Base-by-base conservation (phyloP, 2,888 invertebrate genomes). In the Anodontia alba region DNA sequence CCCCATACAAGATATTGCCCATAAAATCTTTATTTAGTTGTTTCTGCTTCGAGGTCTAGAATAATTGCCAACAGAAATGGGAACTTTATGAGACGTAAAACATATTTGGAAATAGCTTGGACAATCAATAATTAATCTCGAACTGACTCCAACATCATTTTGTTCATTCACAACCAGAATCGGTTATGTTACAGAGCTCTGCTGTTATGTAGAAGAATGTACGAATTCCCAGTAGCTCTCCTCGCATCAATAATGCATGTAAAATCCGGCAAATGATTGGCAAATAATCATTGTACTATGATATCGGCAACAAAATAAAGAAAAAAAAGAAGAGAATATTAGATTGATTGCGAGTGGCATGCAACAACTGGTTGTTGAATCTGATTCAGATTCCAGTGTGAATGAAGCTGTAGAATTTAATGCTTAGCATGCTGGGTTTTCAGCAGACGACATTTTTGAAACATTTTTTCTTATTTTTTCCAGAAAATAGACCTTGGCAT, bases 101-200 rank as follows among this genome's bases (percentile, higher is more conserved):
- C 76, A 79, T 82, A 82, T 79, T 82, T 75, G 51, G 51, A 54
- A 74, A 46, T 51, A 70, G 67, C 62, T 57, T 73, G 69, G 57
- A 76, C 72, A 78, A 82, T 82, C 82, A 82, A 82, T 82, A 82
- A 76, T 73, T 82, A 82, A 82, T 82, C 82, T 76, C 36, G 36
- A 57, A 66, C 74, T 54, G 33, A 62, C 62, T 62, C 33, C 17
- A 17, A 33, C 62, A 31, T 62, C 23, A 33, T 62, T 57, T 33
- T 62, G 33, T 33, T 62, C 62, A 20, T 62, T 62, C 33, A 33
- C 33, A 33, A 26, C 33, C 3, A 2, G 54, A 62, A 2, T 31
- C 23, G 17, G 33, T n/a, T 33, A 20, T 10, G 62, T 62, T 33
- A 33, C 12, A 10, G 62, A 62, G 62, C 33, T 62, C 10, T 31